A percentile compares a stretch with the other conserved stretches of the same genome.
Evolutionary conservation across 2,888 invertebrate genomes (phyloP).

Genomic region (Zygaena filipendulae): DNA sequence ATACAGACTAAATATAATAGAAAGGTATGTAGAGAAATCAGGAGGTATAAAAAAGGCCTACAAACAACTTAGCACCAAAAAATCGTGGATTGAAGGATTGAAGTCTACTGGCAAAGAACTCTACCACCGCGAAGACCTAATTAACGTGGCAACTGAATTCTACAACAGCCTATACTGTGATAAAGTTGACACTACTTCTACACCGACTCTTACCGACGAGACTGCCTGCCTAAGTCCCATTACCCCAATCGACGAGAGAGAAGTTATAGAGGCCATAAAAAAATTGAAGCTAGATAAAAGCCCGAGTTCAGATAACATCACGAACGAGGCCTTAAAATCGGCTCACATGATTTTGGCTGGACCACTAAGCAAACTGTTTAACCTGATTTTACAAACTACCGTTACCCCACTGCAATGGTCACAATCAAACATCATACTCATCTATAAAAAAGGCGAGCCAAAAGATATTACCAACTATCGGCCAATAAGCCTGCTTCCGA

Average conservation of each 20-base stretch:
- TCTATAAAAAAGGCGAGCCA: conserved; percentile 12
- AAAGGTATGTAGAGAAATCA: conserved; percentile 5
- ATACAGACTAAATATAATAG: conserved; percentile 7
- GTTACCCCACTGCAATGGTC: conserved; percentile 13
- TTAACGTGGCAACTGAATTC: conserved; percentile 7
- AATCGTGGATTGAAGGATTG: conserved; percentile 14
- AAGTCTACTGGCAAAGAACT: conserved; percentile 1
- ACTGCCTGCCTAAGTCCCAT: no score
- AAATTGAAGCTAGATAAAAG: conserved; percentile 7
- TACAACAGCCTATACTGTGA: conserved; percentile 11
- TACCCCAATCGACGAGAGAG: no score
- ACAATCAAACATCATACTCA: conserved; percentile 12
- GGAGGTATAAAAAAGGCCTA: conserved; percentile 11
- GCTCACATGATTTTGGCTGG: conserved; percentile 2
- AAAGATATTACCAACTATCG: conserved; percentile 14
- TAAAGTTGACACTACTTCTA: no score
- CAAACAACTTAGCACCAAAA: conserved; percentile 13
- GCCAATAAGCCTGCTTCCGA: conserved; percentile 14
- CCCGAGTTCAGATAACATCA: conserved; percentile 9
- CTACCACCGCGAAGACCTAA: conserved; percentile 7
- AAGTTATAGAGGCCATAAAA: conserved; percentile 8
- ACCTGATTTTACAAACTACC: conserved; percentile 7
- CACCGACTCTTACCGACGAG: no score
- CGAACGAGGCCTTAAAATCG: conserved; percentile 8
- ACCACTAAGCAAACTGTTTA: conserved; percentile 10